Evolutionary conservation across 1,140 invertebrate species (phyloP).

Genomic region (Aphidius ervi): DNA sequence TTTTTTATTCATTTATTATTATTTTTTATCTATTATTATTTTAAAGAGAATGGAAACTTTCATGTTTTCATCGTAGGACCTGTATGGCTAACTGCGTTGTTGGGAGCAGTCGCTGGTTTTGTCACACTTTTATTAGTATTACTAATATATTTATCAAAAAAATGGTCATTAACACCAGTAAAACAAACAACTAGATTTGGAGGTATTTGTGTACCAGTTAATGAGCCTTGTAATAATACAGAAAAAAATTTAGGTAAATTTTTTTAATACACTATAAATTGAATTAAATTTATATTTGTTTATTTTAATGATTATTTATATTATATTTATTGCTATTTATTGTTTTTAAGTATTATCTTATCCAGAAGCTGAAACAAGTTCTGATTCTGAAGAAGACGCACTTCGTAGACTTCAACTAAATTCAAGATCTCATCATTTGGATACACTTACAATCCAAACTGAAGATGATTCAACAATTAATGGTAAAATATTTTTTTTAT

Average conservation of each 20-base stretch:
- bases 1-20: too few relatives aligned
- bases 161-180: constrained; percentile 63
- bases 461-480: constrained; percentile 44
- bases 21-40: too few relatives aligned
- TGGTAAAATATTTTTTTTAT: constrained; percentile 23
- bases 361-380: constrained; percentile 61
- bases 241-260: constrained; percentile 45
- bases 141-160: constrained; percentile 75
- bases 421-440: constrained; percentile 47
- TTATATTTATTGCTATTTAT: constrained; percentile 1
- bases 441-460: constrained; percentile 48
- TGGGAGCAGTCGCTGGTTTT: constrained; percentile 72
- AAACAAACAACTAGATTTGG: constrained; percentile 45
- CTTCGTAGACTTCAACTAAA: constrained; percentile 55
- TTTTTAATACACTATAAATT: neutral
- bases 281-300: constrained; percentile 8
- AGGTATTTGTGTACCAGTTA: constrained; percentile 50
- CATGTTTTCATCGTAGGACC: constrained; percentile 56
- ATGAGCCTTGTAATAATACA: constrained; percentile 40
- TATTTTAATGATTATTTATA: constrained; percentile 13
- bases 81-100: constrained; percentile 70
- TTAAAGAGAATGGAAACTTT: neutral
- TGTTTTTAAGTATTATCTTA: constrained; percentile 37
- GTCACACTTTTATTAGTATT: constrained; percentile 72
- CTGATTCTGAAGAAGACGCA: constrained; percentile 75